These are phyloP conservation scores for Hofmannophila pseudospretella DNA, from an alignment of 2,888 invertebrate species.

Conservation along the genomic window DNA sequence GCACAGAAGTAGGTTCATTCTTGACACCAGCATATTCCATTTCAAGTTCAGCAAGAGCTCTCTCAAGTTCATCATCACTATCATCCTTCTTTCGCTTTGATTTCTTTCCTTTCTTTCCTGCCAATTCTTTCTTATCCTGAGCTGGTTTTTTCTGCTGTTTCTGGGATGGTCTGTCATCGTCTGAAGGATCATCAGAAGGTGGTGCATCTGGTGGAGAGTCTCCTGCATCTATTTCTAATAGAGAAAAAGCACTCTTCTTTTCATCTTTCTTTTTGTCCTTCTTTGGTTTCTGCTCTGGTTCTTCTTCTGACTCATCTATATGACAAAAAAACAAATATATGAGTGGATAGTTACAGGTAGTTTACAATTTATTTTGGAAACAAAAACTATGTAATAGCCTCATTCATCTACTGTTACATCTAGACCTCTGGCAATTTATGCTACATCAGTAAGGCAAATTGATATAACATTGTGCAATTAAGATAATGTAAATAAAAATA, in stretches of 20 bases:
- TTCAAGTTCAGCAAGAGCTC: constrained; percentile 89
- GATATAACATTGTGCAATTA: too few species aligned
- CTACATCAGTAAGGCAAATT: too few species aligned
- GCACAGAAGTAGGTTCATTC: constrained; percentile 58
- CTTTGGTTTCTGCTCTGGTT: constrained; percentile 62
- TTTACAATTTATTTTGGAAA: too few species aligned
- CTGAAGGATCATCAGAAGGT: constrained; percentile 62
- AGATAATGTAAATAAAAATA: too few species aligned
- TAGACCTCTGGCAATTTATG: too few species aligned
- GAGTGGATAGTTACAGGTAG: too few species aligned
- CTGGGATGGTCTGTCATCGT: constrained; percentile 57
- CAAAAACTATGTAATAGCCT: too few species aligned
- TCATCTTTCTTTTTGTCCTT: constrained; percentile 61
- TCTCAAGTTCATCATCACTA: constrained; percentile 89
- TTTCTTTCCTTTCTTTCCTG: constrained; percentile 85
- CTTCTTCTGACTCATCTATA: constrained; percentile 62
- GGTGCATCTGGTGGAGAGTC: constrained; percentile 61
- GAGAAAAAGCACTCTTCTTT: constrained; percentile 81
- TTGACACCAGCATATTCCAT: constrained; percentile 86
- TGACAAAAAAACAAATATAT: neutral
- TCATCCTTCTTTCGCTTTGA: constrained; percentile 84
- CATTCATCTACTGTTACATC: too few species aligned
- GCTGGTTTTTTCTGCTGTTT: constrained; percentile 52
- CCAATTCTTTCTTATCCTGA: constrained; percentile 64
- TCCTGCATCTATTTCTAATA: constrained; percentile 81